phyloP scores from a whole-genome alignment of 2,797 vertebrate genomes.

The Stomatorhinus walkeri region DNA sequence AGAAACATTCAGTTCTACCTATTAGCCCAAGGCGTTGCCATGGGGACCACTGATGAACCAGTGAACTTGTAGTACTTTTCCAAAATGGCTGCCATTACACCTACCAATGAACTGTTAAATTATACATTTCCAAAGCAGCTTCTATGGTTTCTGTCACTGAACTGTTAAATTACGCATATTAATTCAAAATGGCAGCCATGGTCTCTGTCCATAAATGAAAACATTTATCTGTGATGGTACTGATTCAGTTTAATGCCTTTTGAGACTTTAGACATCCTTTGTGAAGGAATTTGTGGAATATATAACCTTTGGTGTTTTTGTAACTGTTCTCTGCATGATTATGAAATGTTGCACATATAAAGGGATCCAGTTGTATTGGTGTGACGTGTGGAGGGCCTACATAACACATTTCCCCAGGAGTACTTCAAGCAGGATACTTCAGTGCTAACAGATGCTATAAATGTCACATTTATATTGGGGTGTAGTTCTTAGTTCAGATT shows the following conservation, averaged over 20 bases:
- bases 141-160: background rate
- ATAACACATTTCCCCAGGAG: background rate
- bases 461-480: background rate
- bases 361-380: background rate
- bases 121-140: background rate
- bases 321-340: background rate
- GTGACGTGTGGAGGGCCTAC: background rate
- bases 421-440: background rate
- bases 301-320: background rate
- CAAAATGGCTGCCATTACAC: background rate
- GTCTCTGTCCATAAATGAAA: background rate
- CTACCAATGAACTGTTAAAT: background rate
- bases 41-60: background rate
- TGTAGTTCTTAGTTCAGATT: background rate
- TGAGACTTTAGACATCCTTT: background rate
- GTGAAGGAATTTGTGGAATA: background rate
- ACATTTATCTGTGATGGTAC: background rate
- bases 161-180: background rate
- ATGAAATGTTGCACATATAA: background rate
- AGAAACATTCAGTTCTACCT: background rate
- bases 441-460: background rate
- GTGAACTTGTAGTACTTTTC: background rate
- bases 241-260: background rate
- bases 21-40: background rate
- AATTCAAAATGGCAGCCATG: background rate